Evolutionary conservation across 2,797 vertebrate genomes (phyloP), one percentile per base, ranked within the genome.

Genomic region (Megalops cyprinoides): DNA sequence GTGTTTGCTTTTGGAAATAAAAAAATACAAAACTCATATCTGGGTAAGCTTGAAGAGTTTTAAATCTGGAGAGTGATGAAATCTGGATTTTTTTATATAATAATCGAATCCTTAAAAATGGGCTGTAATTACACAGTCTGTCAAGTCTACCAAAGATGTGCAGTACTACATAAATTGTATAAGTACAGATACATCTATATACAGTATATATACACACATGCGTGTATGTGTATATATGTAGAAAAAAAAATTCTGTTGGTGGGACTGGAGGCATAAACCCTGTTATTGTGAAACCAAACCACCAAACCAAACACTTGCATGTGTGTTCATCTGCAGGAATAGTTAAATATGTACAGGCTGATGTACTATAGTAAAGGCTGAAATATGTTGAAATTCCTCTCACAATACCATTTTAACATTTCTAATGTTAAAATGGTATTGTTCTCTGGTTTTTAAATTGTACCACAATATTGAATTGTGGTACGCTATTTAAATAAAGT

Each of bases 11-110:
- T 37, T 8, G 65, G 1, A 25, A 34, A 48, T 79, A n/a, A 18
- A 79, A 67, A 44, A 34, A 12, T 56, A 23, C 4, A 4, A 53
- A 34, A 12, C 42, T 18, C 34, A 25, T 18, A 79, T 83, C 79
- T 85, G 79, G 46, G 49, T 46, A n/a, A 34, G 39, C 44, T 58
- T 60, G 39, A 75, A 55, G 62, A 42, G 60, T 34, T 12, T 51
- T 34, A 1, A 18, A 46, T 49, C 18, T 55, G 75, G 67, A 75
- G 74, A 3, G 55, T 51, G 81, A 46, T 20, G 34, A 58, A 79
- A 81, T 74, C 74, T 67, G 77, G 53, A 80, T 71, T 39, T 31
- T 28, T 85, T 81, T 55, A 2, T 42, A 73, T 74, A 74, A 60
- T 62, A 8, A 34, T 65, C 20, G 37, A 69, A 69, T 39, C 34